Evolutionary conservation across 2,113 vertebrate genomes (phyloP).

Genomic region (Ceyx margarethae): DNA sequence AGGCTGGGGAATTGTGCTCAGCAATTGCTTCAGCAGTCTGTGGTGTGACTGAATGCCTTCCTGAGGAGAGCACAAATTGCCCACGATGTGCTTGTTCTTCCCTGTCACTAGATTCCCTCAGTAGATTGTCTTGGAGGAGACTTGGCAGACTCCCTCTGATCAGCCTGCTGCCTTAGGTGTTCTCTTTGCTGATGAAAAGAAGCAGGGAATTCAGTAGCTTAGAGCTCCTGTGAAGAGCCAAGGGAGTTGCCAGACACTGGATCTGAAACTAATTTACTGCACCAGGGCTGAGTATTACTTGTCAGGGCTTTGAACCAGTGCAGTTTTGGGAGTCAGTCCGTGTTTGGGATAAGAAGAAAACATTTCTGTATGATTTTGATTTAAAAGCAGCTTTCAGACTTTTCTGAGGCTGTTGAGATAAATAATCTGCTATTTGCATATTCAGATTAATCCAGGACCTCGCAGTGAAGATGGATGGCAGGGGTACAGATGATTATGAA

Average conservation of each 20-base stretch:
- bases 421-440: neutral
- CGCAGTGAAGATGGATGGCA: neutral
- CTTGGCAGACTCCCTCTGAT: neutral
- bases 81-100: neutral
- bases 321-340: neutral
- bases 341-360: neutral
- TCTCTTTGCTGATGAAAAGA: neutral
- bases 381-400: neutral
- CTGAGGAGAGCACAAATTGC: neutral
- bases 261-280: neutral
- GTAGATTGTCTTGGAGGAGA: neutral
- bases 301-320: neutral
- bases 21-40: neutral
- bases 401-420: neutral
- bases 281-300: neutral
- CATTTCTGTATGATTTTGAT: neutral
- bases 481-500: neutral
- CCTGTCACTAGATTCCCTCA: neutral
- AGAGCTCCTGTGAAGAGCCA: neutral
- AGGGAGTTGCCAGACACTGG: neutral
- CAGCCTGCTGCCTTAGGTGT: neutral
- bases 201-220: neutral
- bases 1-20: constrained; percentile 1
- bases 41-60: neutral
- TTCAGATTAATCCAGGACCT: neutral